These are phyloP conservation scores for Bombus consobrinus DNA, from an alignment of 1,140 invertebrate species.

Conservation along the genomic window DNA sequence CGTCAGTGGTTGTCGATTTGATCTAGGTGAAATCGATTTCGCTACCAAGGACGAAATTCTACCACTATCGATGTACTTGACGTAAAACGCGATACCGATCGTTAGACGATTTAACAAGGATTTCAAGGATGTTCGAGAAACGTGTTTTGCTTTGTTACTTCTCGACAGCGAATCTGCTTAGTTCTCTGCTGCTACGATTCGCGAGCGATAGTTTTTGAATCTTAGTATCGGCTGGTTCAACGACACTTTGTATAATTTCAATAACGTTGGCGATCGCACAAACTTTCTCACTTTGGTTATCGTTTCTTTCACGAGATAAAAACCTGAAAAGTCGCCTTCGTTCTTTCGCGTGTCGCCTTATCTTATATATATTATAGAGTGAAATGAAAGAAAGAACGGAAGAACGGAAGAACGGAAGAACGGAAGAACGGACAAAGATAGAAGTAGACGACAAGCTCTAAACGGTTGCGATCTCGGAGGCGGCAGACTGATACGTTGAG, in stretches of 20 bases:
- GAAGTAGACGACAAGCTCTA: background rate
- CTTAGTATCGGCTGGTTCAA: background rate
- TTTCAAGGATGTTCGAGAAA: background rate
- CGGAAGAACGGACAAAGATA: background rate
- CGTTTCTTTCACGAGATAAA: background rate
- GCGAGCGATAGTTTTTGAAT: background rate
- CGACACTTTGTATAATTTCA: background rate
- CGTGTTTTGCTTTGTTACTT: background rate
- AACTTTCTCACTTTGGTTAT: background rate
- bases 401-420: background rate
- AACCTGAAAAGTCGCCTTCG: background rate
- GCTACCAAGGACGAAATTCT: background rate
- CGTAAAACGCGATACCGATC: background rate
- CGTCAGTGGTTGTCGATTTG: constrained; percentile 9
- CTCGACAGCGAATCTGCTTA: background rate
- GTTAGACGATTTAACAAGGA: background rate
- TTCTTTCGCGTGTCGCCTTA: background rate
- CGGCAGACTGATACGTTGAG: constrained; percentile 33
- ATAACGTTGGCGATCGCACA: background rate
- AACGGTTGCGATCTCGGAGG: background rate
- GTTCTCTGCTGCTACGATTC: background rate
- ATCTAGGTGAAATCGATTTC: background rate
- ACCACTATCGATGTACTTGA: too few relatives aligned
- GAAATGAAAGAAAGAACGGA: background rate
- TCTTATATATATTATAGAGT: too few relatives aligned